Evolutionary conservation across 2,797 vertebrate species (phyloP), one percentile per base, ranked within the genome.

Genomic region (Falco columbarius): DNA sequence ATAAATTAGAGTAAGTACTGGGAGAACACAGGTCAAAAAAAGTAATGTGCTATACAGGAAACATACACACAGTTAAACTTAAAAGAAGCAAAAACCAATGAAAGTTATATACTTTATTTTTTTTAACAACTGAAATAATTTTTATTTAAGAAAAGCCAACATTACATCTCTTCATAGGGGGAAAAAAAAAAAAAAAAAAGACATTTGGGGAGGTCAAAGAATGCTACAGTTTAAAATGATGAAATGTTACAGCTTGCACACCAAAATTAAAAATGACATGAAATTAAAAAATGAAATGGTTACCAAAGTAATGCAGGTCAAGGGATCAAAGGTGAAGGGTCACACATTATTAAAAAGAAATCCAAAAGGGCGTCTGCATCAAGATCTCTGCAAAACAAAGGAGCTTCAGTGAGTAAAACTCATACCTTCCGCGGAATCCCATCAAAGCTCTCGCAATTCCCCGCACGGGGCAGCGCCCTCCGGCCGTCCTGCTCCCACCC

Each of bases 261-360:
- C 97, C 97, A 98, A 98, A 98, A 98, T 97, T 96, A 98, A 98
- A 98, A 98, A 98, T 98, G 98, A 99, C 98, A 99, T 99, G 98
- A 99, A 99, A 98, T 98, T 97, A 97, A 96, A 97, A 99, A 99
- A 99, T 99, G 99, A 99, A 99, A 99, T 99, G 99, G 99, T 99
- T 99, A 99, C 99, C 99, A 99, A 99, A 99, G 98, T 98, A 99
- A 99, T 99, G 99, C 99, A 99, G 99, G 98, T 99, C 99, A 99
- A 98, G 99, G 99, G 98, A 98, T 99, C 99, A 99, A 99, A 99
- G 99, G 98, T 99, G 99, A 99, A 99, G 99, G 99, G 98, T 99
- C 99, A 98, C 98, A 99, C 98, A 99, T 98, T 98, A 99, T 99
- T 99, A 99, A 99, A 99, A 99, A 99, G 99, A 99, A 99, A 99